Conservation (phyloP, 2,797 vertebrate species). For the Antrozous pallidus region DNA sequence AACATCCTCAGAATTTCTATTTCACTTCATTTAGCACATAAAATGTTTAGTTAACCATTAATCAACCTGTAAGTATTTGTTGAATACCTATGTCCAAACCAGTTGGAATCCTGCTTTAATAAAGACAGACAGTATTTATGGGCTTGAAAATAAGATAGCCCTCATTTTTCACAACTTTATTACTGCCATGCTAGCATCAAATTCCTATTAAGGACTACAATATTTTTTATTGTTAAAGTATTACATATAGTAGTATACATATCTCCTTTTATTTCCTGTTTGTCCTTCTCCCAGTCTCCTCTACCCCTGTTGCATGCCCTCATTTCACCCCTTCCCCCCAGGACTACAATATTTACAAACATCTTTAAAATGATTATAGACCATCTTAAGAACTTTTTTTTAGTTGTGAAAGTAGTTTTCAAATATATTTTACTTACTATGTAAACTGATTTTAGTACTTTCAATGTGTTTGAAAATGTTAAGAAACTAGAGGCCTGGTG, state of each 20-base stretch:
- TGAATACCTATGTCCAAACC: neutral
- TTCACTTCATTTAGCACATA: slow-evolving; percentile 47
- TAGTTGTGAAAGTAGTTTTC: slow-evolving; percentile 25
- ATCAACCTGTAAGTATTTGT: slow-evolving; percentile 41
- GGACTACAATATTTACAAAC: neutral
- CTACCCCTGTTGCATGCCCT: too few species aligned
- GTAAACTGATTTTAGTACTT: neutral
- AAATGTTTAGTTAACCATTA: slow-evolving; percentile 58
- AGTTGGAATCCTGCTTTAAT: slow-evolving; percentile 9
- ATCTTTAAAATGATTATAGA: neutral
- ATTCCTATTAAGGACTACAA: neutral
- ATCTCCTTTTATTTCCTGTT: too few species aligned
- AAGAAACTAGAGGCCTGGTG: neutral
- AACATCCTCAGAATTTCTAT: slow-evolving; percentile 38
- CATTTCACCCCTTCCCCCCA: neutral
- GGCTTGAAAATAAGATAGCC: neutral
- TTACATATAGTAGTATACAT: too few species aligned
- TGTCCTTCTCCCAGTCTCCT: too few species aligned
- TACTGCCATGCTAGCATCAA: neutral
- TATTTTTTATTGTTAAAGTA: neutral
- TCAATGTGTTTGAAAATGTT: neutral
- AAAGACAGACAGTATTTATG: slow-evolving; percentile 23
- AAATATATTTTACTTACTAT: neutral
- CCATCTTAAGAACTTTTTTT: neutral
- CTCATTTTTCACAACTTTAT: slow-evolving; percentile 20